These are phyloP conservation scores for Axinella damicornis DNA, from an alignment of 37 sponge, comb jelly and placozoan species.

Conservation along the genomic window DNA sequence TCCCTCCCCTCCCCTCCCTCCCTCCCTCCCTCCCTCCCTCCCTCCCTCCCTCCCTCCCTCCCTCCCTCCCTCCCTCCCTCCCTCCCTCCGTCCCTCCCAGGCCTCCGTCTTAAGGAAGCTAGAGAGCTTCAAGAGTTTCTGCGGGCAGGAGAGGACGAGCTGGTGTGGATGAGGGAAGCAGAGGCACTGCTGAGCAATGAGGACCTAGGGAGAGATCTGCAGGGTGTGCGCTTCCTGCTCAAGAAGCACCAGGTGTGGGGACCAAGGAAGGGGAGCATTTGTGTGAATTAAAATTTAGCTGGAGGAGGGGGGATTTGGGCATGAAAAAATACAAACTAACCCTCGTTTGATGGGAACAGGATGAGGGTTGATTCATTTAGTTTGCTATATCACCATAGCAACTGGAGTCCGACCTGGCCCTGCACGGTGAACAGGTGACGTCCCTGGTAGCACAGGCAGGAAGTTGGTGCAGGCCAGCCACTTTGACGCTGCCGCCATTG, in stretches of 20 bases:
- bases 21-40: too few species aligned
- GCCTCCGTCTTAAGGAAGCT: slow-evolving; percentile 67
- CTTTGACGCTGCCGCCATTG: slow-evolving; percentile 74
- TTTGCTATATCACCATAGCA: slow-evolving; percentile 31
- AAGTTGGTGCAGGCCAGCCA: slow-evolving; percentile 59
- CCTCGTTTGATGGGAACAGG: too few species aligned
- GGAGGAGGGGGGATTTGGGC: neutral
- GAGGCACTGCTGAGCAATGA: slow-evolving; percentile 83
- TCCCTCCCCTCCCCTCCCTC: too few species aligned
- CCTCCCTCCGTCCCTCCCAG: neutral
- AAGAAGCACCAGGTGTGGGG: slow-evolving; percentile 89
- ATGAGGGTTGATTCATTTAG: too few species aligned
- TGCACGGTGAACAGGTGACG: slow-evolving; percentile 64
- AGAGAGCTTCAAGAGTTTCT: slow-evolving; percentile 68
- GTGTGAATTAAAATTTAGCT: too few species aligned
- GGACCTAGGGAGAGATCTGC: slow-evolving; percentile 88
- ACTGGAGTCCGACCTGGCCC: slow-evolving; percentile 72
- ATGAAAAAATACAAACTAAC: neutral
- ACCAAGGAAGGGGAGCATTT: too few species aligned
- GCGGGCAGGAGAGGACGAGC: slow-evolving; percentile 81
- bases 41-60: too few species aligned
- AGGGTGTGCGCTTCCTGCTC: slow-evolving; percentile 88
- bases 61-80: too few species aligned
- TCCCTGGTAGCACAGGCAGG: slow-evolving; percentile 39
- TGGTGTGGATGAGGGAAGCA: slow-evolving; percentile 83